Base-by-base conservation (phyloP, 1,140 invertebrate species). In the Eulimnadia texana region DNA sequence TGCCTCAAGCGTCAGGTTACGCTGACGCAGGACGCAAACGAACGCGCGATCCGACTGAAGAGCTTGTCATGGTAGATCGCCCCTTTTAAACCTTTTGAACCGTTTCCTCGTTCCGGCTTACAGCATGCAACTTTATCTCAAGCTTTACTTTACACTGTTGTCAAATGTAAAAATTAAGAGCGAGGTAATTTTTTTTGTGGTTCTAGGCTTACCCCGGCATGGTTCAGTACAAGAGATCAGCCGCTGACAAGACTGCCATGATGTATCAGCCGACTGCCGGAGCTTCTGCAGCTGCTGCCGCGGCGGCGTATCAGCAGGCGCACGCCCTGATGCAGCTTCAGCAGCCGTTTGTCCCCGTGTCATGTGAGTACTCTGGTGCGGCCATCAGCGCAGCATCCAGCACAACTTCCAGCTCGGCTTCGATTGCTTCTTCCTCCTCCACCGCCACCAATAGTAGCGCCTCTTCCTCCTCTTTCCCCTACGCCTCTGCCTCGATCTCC, bases 221-320 rank as follows among this genome's bases (percentile, higher is more conserved):
- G 84, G 84, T 90, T 72, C 88, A 90, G 71, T 93, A 92, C 77
- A 92, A 92, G 77, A 85, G 93, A 77, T 86, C 90, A 68, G 90
- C 88, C 58, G 64, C 76, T 50, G 90, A 93, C 75, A 96, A 96
- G 76, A 91, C 88, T 71, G 92, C 91, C 67, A 81, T 95, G 73
- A 87, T 96, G 68, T 97, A 94, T 79, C 71, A 68, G 71, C 63
- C 68, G 65, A 61, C 67, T 69, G 52, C 53, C 2, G 55, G 55
- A 20, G 55, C 55, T 58, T 58, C 55, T 13, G 55, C 55, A 20
- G 55, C 55, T 20, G 68, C 68, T 58, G 87, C 86, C 68, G 88
- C 89, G 69, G 93, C 94, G 78, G 91, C 94, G 76, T 90, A 90
- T 77, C 50, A 50, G 20, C 55, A 75, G 61, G 71, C 73, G 23